Percentiles rank a stretch among this genome's conserved stretches.
Evolutionary conservation across 1,140 invertebrate species (phyloP).

Genomic region (Drosophila sp.): DNA sequence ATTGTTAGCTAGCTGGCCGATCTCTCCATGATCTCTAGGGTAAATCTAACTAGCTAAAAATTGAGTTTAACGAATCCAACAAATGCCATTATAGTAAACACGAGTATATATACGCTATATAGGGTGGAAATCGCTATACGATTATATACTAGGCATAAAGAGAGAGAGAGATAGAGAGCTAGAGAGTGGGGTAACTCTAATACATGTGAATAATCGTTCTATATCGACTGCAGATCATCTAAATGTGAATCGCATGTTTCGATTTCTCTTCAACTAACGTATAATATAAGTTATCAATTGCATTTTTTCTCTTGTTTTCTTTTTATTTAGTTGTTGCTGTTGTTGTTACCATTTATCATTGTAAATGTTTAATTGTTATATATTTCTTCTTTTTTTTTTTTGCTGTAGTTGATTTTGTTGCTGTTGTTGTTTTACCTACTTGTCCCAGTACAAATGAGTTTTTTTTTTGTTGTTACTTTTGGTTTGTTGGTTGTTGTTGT

Average conservation of each 20-base stretch:
- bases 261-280: slow-evolving; percentile 46
- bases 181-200: background rate
- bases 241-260: slow-evolving; percentile 17
- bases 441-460: slow-evolving; percentile 68
- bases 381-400: slow-evolving; percentile 28
- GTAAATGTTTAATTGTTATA: slow-evolving; percentile 14
- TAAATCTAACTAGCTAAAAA: slow-evolving; percentile 5
- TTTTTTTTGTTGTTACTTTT: slow-evolving; percentile 38
- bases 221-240: slow-evolving; percentile 33
- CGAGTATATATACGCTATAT: background rate
- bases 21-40: background rate
- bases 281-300: slow-evolving; percentile 29
- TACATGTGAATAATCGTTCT: slow-evolving; percentile 10
- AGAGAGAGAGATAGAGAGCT: background rate
- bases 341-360: slow-evolving; percentile 55
- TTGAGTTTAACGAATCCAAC: background rate
- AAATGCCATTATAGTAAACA: background rate
- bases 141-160: background rate
- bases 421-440: slow-evolving; percentile 67
- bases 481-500: background rate
- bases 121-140: background rate
- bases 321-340: slow-evolving; percentile 33
- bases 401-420: slow-evolving; percentile 30
- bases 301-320: slow-evolving; percentile 31
- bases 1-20: slow-evolving; percentile 1